These are phyloP conservation scores for Coenonympha glycerion DNA, from an alignment of 2,888 invertebrate species.

Conservation along the genomic window DNA sequence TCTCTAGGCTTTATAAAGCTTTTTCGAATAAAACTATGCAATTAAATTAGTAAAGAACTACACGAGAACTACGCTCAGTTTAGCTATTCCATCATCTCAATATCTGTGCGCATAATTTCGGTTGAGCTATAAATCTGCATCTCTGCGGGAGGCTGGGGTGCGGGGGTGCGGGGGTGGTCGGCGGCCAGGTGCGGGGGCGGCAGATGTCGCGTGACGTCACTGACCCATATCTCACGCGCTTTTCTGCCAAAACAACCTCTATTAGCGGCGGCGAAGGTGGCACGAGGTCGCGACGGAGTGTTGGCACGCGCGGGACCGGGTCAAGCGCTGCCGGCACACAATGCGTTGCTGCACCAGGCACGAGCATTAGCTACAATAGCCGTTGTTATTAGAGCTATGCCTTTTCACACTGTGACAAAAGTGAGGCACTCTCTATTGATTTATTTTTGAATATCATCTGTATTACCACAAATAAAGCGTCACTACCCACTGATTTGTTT, in stretches of 20 bases:
- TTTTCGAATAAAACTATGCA: too few relatives aligned
- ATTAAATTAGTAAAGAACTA: too few relatives aligned
- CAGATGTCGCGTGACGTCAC: conserved; percentile 52
- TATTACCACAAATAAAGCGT: too few relatives aligned
- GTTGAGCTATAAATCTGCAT: conserved; percentile 58
- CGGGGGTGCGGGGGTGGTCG: conserved; percentile 16
- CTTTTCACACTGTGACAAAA: too few relatives aligned
- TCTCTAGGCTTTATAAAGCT: too few relatives aligned
- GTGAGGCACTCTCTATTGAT: too few relatives aligned
- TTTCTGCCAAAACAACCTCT: conserved; percentile 20
- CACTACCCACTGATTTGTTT: too few relatives aligned
- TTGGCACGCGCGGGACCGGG: not conserved
- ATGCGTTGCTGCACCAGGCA: not conserved
- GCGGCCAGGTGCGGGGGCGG: conserved; percentile 63
- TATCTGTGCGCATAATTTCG: conserved; percentile 21
- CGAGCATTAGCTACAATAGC: too few relatives aligned
- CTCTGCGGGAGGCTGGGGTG: conserved; percentile 29
- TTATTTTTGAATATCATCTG: not conserved
- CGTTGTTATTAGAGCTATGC: not conserved
- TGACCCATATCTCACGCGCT: conserved; percentile 48
- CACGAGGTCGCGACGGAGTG: not conserved
- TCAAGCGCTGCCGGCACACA: not conserved
- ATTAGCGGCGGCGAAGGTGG: too few relatives aligned
- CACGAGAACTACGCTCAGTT: not conserved
- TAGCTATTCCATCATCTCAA: conserved; percentile 13